Base-by-base conservation (phyloP, 2,797 vertebrate genomes). In the Siniperca obscura region DNA sequence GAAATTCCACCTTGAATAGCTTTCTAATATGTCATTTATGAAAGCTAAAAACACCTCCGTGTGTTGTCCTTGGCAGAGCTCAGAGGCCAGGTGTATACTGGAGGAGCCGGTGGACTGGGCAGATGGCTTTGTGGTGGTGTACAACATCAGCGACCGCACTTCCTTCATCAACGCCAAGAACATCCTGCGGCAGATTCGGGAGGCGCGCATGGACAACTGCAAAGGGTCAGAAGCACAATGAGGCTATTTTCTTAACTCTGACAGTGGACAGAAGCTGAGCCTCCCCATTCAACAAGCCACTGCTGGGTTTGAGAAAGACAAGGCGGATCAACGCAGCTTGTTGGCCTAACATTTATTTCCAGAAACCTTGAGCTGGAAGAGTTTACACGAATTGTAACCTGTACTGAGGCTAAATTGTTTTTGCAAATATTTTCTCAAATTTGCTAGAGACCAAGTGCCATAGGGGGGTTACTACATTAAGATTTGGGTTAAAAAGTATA, bases 71-170 rank as follows among this genome's bases (percentile, higher is more conserved):
- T 50, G 52, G 38, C 90, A 96, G 96, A 88, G 85, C 75, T 90
- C 88, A 0, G 94, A 94, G 84, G 92, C 89, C 88, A 84, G 90
- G 89, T 95, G 94, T 36, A 92, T 95, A 4, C 86, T 95, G 85
- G 94, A 95, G 88, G 95, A 96, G 85, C 96, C 94, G 0, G 83
- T 96, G 91, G 93, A 95, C 76, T 96, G 96, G 96, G 96, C 94
- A 1, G 94, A 96, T 2, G 95, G 94, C 50, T 96, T 96, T 11
- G 89, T 96, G 66, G 95, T 96, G 82, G 96, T 96, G 44, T 96
- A 96, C 93, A 94, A 96, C 89, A 95, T 96, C 92, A 96, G 87
- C 2, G 96, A 96, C 86, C 85, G 87, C 66, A 86, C 84, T 1
- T 95, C 96, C 83, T 96, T 96, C 89, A 90, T 94, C 85, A 89